phyloP scores from a whole-genome alignment of 2,797 vertebrate genomes.

The Cirrhinus molitorella region DNA sequence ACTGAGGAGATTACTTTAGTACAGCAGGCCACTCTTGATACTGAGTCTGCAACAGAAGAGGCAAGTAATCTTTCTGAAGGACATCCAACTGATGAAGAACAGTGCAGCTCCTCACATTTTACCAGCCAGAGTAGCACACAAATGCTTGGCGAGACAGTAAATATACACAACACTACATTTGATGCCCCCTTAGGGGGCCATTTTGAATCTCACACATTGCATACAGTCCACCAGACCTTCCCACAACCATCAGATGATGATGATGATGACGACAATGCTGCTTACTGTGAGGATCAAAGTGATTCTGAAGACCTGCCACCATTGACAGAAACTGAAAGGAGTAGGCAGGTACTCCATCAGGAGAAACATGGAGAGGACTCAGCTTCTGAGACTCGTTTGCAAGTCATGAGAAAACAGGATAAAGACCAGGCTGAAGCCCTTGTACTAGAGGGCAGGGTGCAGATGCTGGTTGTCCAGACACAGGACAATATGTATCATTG shows the following conservation, averaged over 20 bases:
- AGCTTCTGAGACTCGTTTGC: conserved; percentile 74
- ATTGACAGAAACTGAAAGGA: conserved; percentile 14
- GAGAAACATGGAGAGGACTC: conserved; percentile 38
- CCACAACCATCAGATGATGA: conserved; percentile 61
- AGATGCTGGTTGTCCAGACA: conserved; percentile 90
- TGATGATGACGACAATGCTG: conserved; percentile 17
- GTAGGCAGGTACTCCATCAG: conserved; percentile 15
- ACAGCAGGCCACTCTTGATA: conserved; percentile 47
- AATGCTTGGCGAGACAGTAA: conserved; percentile 25
- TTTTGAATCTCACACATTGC: conserved; percentile 9
- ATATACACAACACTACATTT: conserved; percentile 50
- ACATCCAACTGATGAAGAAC: conserved; percentile 62
- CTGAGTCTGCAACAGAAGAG: conserved; percentile 55
- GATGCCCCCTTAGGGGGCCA: conserved; percentile 11
- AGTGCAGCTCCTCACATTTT: conserved; percentile 74
- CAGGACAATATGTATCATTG: conserved; percentile 80
- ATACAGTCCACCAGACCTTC: conserved; percentile 46
- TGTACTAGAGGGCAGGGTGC: conserved; percentile 91
- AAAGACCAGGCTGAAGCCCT: conserved; percentile 89
- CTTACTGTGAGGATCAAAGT: conserved; percentile 62
- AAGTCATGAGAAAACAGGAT: conserved; percentile 87
- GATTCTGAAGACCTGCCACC: conserved; percentile 55
- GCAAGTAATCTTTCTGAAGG: conserved; percentile 46
- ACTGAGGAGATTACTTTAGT: not conserved
- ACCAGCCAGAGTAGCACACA: conserved; percentile 62